phyloP scores from a whole-genome alignment of 2,888 invertebrate genomes.

The Epirrhoe tristata region DNA sequence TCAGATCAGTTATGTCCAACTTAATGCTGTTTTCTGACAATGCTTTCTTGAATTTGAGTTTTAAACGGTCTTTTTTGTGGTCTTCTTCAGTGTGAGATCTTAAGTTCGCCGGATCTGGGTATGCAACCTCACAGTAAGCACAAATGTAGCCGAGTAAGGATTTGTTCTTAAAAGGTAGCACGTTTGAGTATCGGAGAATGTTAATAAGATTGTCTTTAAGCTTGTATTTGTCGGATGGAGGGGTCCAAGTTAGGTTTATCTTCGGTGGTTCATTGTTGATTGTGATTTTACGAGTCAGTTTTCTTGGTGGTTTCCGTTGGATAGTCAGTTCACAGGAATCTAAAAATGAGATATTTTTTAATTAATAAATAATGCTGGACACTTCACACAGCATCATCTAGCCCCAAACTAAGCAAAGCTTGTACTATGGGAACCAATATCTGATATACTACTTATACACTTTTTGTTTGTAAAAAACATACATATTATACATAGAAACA shows the following conservation, averaged over 20 bases:
- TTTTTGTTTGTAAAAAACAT: too few relatives aligned
- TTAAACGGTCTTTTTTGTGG: constrained; percentile 61
- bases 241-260: constrained; percentile 55
- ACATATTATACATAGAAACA: too few relatives aligned
- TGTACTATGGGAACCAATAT: too few relatives aligned
- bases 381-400: too few relatives aligned
- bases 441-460: too few relatives aligned
- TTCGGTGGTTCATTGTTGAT: constrained; percentile 47
- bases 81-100: constrained; percentile 57
- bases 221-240: constrained; percentile 58
- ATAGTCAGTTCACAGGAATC: constrained; percentile 21
- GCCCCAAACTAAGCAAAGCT: too few relatives aligned
- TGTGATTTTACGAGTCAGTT: constrained; percentile 46
- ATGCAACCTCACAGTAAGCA: constrained; percentile 65
- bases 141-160: constrained; percentile 67
- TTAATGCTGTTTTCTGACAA: constrained; percentile 58
- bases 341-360: constrained; percentile 5
- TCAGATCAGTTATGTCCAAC: constrained; percentile 72
- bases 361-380: too few relatives aligned
- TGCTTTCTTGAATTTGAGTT: constrained; percentile 63
- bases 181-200: constrained; percentile 68
- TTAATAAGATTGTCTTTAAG: constrained; percentile 66
- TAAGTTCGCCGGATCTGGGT: constrained; percentile 67
- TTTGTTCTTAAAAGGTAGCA: constrained; percentile 69
- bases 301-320: constrained; percentile 37